Evolutionary conservation across 2,888 invertebrate genomes (phyloP).

Genomic region (Rotaria macrura): DNA sequence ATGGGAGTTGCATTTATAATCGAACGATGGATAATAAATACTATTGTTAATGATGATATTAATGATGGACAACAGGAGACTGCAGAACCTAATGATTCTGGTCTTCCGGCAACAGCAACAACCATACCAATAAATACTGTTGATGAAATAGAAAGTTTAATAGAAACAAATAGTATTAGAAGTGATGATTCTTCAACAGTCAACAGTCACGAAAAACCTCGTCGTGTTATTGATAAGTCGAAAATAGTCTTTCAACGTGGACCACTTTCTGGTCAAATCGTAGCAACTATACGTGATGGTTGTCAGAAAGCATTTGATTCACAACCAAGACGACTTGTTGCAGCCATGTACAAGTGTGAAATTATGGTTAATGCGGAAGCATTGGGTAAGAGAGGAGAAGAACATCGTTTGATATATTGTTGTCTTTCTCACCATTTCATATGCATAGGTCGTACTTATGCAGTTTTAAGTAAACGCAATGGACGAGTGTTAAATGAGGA

Average conservation of each 20-base stretch:
- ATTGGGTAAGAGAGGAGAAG: slow-evolving; percentile 39
- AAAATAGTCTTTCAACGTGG: neutral
- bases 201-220: neutral
- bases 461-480: slow-evolving; percentile 72
- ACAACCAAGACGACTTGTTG: slow-evolving; percentile 78
- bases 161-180: neutral
- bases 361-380: slow-evolving; percentile 50
- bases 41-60: slow-evolving; percentile 16
- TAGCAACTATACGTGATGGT: slow-evolving; percentile 64
- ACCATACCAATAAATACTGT: neutral
- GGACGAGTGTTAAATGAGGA: slow-evolving; percentile 80
- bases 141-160: slow-evolving; percentile 20
- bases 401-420: neutral
- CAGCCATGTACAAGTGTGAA: slow-evolving; percentile 78
- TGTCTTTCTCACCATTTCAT: slow-evolving; percentile 49
- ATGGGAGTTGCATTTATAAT: slow-evolving; percentile 72
- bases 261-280: neutral
- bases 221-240: neutral
- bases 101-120: neutral
- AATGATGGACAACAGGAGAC: slow-evolving; percentile 16
- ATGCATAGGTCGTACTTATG: slow-evolving; percentile 55
- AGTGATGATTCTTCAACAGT: neutral
- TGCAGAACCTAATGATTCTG: slow-evolving; percentile 6
- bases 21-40: slow-evolving; percentile 64
- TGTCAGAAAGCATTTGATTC: slow-evolving; percentile 76